These are phyloP conservation scores for Clarias gariepinus DNA, from an alignment of 2,113 vertebrate genomes.

Conservation along the genomic window DNA sequence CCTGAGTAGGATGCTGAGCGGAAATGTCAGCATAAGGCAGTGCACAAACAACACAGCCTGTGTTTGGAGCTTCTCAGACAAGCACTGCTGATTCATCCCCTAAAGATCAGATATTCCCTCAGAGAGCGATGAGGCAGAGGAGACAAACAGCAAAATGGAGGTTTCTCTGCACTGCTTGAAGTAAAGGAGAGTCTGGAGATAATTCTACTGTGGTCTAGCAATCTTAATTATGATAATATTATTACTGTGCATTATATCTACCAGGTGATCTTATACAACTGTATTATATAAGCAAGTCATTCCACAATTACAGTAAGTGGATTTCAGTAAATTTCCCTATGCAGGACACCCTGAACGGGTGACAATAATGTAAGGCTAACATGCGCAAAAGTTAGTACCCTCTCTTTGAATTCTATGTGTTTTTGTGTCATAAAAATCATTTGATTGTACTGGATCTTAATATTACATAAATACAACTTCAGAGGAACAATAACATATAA, in stretches of 20 bases:
- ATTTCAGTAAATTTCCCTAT: background rate
- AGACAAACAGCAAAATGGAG: constrained; percentile 35
- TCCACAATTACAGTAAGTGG: constrained; percentile 9
- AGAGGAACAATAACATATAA: no score
- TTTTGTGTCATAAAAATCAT: no score
- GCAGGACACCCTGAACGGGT: constrained; percentile 12
- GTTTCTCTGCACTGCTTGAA: constrained; percentile 12
- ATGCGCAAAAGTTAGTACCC: background rate
- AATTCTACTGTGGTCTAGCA: background rate
- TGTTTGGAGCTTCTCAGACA: constrained; percentile 38
- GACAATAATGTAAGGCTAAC: constrained; percentile 21
- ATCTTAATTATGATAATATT: background rate
- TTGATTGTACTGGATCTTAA: no score
- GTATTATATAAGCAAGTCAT: background rate
- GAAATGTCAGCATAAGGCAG: constrained; percentile 39
- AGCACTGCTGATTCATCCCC: constrained; percentile 34
- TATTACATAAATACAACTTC: no score
- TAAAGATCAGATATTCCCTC: constrained; percentile 40
- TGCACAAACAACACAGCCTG: constrained; percentile 33
- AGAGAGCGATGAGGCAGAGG: background rate
- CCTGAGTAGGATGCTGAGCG: background rate
- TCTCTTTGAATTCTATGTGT: no score
- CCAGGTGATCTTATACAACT: background rate
- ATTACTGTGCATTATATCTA: background rate
- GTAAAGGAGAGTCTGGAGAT: background rate